Evolutionary conservation across 2,113 vertebrate species (phyloP), one percentile per base, ranked within the genome.

Genomic region (Trinectes maculatus): DNA sequence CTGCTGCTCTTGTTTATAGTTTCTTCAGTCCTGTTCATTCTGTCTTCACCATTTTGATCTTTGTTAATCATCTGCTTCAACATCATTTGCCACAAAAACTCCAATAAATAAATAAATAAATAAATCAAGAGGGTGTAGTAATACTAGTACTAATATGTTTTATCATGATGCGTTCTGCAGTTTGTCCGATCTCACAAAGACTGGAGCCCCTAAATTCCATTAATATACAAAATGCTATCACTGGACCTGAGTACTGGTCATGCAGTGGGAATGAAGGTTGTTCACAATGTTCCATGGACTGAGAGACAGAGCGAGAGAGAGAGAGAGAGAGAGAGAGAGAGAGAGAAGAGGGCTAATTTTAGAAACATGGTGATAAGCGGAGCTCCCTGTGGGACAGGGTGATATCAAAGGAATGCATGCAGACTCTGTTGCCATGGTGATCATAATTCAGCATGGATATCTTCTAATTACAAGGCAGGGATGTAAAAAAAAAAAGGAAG

Each of bases 361-460:
- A 91, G 89, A 82, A 39, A n/a, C 6, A 12, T 74, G 53, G 70
- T 84, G 82, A 88, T 85, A 82, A 84, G 84, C 76, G 70, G 67
- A 64, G 76, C 74, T 84, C 78, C 79, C 80, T 48, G 64, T 82
- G 88, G 90, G 90, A 89, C 83, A 77, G 83, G 56, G 56, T 74
- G 63, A 82, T 85, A 89, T 90, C 88, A 87, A 89, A 89, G 81
- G 82, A 89, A 85, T 76, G 71, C 91, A 87, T 82, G 74, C 84
- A 71, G 84, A 74, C 85, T 84, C 77, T 80, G 89, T 92, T 92
- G 76, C 91, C 89, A 92, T 91, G 89, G 89, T 25, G 61, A 93
- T 72, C 34, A 61, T 75, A 89, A 90, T 82, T 87, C 83, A 80
- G 68, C 81, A 87, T 85, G 85, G 82, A 86, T 67, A 70, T 79